Evolutionary conservation across 2,113 vertebrate genomes (phyloP).

Genomic region (Charina bottae): DNA sequence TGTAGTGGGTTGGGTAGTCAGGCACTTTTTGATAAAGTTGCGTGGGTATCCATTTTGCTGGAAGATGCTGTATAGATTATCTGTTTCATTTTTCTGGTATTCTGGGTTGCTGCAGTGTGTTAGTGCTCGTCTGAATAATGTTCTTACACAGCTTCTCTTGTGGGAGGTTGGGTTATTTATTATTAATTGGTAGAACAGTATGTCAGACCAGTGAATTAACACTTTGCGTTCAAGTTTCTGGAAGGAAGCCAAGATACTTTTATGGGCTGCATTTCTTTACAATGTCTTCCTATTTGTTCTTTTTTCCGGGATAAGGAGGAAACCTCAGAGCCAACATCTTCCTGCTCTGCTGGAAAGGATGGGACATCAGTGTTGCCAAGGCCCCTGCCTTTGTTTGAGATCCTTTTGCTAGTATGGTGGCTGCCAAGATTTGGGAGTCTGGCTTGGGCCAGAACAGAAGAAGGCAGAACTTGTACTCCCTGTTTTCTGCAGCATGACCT

Average conservation of each 20-base stretch:
- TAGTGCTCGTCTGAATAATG: too few species aligned
- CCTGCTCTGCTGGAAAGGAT: background rate
- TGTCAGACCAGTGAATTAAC: background rate
- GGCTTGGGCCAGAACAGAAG: background rate
- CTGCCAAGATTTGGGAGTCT: background rate
- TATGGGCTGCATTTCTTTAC: background rate
- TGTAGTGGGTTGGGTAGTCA: too few species aligned
- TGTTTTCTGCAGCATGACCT: background rate
- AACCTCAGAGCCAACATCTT: background rate
- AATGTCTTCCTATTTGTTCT: background rate
- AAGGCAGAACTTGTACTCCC: background rate
- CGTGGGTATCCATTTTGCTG: too few species aligned
- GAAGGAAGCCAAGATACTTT: background rate
- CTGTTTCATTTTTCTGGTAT: too few species aligned
- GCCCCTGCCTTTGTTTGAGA: background rate
- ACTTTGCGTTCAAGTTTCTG: background rate
- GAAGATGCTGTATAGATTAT: too few species aligned
- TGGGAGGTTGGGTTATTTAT: too few species aligned
- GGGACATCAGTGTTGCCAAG: background rate
- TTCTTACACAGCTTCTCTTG: too few species aligned
- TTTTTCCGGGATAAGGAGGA: background rate
- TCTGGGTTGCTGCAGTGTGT: too few species aligned
- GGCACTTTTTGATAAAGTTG: too few species aligned
- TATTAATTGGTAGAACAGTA: background rate
- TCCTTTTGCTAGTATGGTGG: background rate